phyloP scores from a whole-genome alignment of 1,140 invertebrate genomes.

The Magallana ariakensis region DNA sequence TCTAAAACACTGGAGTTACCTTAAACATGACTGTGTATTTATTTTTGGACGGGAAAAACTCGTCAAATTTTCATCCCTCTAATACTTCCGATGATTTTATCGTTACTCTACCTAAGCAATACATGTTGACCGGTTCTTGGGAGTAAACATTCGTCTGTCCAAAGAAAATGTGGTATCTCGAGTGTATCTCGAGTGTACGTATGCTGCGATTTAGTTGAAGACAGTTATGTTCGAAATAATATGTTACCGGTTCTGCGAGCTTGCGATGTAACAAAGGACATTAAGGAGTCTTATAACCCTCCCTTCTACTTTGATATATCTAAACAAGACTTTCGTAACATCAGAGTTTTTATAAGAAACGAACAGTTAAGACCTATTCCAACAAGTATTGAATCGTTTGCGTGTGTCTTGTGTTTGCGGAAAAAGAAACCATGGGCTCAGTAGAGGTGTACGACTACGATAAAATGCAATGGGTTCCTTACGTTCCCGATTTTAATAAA shows the following conservation, averaged over 20 bases:
- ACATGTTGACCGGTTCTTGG: slow-evolving; percentile 48
- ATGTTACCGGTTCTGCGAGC: slow-evolving; percentile 35
- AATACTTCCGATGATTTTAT: slow-evolving; percentile 41
- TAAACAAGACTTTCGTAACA: slow-evolving; percentile 8
- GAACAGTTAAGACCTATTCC: background rate
- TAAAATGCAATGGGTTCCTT: slow-evolving; percentile 44
- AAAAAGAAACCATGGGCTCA: slow-evolving; percentile 46
- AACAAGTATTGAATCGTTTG: background rate
- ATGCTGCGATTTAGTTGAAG: slow-evolving; percentile 44
- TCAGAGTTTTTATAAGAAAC: slow-evolving; percentile 47
- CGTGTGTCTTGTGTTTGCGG: slow-evolving; percentile 11
- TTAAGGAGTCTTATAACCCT: background rate
- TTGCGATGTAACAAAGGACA: background rate
- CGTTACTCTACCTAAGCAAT: slow-evolving; percentile 34
- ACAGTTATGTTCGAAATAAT: slow-evolving; percentile 19
- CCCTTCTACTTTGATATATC: slow-evolving; percentile 30
- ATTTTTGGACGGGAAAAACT: slow-evolving; percentile 39
- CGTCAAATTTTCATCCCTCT: slow-evolving; percentile 26
- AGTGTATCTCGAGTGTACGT: slow-evolving; percentile 35
- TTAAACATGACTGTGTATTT: background rate
- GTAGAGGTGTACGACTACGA: slow-evolving; percentile 51
- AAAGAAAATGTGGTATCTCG: background rate
- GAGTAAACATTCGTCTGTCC: slow-evolving; percentile 1
- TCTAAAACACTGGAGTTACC: too few species aligned
- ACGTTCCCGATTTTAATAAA: slow-evolving; percentile 44